Conservation (phyloP, 1,140 invertebrate genomes). For the Caenorhabditis inopinata region DNA sequence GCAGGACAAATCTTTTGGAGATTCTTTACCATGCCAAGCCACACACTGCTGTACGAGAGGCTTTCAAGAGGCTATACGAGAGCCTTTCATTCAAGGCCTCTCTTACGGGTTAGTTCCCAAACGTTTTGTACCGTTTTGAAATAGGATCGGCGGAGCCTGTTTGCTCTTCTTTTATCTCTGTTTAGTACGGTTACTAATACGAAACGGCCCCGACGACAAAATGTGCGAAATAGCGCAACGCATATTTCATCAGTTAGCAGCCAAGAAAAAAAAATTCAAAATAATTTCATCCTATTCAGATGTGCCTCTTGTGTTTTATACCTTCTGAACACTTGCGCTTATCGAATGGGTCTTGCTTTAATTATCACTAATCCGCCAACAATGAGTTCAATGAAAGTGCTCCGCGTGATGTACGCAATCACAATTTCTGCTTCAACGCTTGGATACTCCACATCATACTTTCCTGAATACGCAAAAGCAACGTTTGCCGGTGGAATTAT, state of each 20-base stretch:
- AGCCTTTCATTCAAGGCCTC: conserved; percentile 42
- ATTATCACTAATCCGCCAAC: conserved; percentile 60
- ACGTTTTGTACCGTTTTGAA: too few species aligned
- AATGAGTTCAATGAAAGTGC: conserved; percentile 26
- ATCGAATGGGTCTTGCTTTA: conserved; percentile 68
- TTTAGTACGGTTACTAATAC: too few species aligned
- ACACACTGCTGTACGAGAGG: conserved; percentile 41
- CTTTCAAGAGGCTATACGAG: conserved; percentile 34
- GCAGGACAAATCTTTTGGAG: conserved; percentile 32
- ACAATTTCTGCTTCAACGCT: conserved; percentile 47
- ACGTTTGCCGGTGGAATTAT: conserved; percentile 66
- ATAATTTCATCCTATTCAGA: conserved; percentile 28
- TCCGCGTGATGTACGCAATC: conserved; percentile 61
- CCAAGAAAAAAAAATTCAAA: too few species aligned
- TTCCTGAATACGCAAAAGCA: conserved; percentile 68
- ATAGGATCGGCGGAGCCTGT: background rate
- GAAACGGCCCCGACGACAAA: too few species aligned
- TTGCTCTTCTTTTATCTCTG: too few species aligned
- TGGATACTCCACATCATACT: conserved; percentile 66
- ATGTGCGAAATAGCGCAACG: too few species aligned
- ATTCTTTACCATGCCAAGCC: conserved; percentile 8
- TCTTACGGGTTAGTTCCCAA: conserved; percentile 35
- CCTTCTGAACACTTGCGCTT: conserved; percentile 68
- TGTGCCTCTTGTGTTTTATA: conserved; percentile 67
- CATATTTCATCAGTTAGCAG: too few species aligned